phyloP scores from a whole-genome alignment of 2,797 vertebrate species.

The Pseudotriccus pelzelni region DNA sequence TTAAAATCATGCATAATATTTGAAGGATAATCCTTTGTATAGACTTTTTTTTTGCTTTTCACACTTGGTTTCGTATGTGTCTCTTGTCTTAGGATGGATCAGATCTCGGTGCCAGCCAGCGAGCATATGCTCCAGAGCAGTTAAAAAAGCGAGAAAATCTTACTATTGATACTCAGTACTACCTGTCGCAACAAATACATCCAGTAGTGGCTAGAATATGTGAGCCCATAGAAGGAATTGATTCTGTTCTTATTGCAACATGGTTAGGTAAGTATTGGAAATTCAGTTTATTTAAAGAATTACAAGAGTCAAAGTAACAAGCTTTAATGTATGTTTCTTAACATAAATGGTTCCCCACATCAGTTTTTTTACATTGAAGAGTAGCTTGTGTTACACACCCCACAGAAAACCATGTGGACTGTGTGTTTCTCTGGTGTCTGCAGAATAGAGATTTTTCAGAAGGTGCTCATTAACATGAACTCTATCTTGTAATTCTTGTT shows the following conservation, averaged over 20 bases:
- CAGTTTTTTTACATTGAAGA: not conserved
- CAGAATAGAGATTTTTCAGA: not conserved
- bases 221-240: slow-evolving; percentile 95
- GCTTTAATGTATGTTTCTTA: not conserved
- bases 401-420: not conserved
- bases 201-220: slow-evolving; percentile 97
- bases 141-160: slow-evolving; percentile 92
- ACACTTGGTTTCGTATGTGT: not conserved
- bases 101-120: slow-evolving; percentile 87
- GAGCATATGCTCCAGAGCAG: slow-evolving; percentile 93
- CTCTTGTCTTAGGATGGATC: slow-evolving; percentile 89
- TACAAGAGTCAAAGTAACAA: not conserved
- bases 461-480: not conserved
- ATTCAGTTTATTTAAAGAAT: not conserved
- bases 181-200: slow-evolving; percentile 95
- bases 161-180: slow-evolving; percentile 91
- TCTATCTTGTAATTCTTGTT: not conserved
- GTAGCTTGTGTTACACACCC: not conserved
- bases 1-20: slow-evolving; percentile 1
- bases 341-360: not conserved
- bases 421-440: not conserved
- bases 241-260: slow-evolving; percentile 89
- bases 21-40: not conserved
- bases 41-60: not conserved
- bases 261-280: slow-evolving; percentile 88